Base-by-base conservation (phyloP, 1,140 invertebrate species). In the Hyles euphorbiae region DNA sequence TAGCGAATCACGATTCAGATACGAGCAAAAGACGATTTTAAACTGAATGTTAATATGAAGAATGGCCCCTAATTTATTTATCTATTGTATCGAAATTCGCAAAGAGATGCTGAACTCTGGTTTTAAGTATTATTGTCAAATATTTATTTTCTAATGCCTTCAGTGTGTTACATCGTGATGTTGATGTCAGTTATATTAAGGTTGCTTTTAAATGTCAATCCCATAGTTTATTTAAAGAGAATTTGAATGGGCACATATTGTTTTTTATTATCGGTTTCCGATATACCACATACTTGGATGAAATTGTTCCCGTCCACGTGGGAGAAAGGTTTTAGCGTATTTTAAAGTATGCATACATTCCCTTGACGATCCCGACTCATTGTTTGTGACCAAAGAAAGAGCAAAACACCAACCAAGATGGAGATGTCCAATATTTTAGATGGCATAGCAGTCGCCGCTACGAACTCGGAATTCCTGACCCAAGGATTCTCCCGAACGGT, bases 361-460 rank as follows among this genome's bases (percentile, higher is more conserved):
- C 76, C 76, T 76, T 82, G 78, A 79, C 76, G 79, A 79, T 78
- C 76, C 80, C 78, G 75, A 72, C 77, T 86, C 83, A 86, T 88
- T 86, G 83, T 86, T 86, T 72, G 68, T 69, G 74, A 70, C 68
- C 68, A 87, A 75, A 82, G 80, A 81, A 87, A 85, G 76, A 88
- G 65, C 78, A 86, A 88, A 87, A 86, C 76, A 71, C 70, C 72
- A 77, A 76, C 73, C 71, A 75, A 88, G 83, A 88, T 88, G 83
- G 83, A 87, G 83, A 85, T 88, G 81, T 88, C 85, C 81, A 88
- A 88, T 88, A 88, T 88, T 88, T 88, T 83, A 88, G 85, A 87
- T 88, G 81, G 85, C 85, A 88, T 85, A 85, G 83, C 84, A 87
- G 76, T 83, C 73, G 81, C 72, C 75, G 81, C 76, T 77, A 83